Base-by-base conservation (phyloP, 1,140 invertebrate species). In the Drosophila navojoa region DNA sequence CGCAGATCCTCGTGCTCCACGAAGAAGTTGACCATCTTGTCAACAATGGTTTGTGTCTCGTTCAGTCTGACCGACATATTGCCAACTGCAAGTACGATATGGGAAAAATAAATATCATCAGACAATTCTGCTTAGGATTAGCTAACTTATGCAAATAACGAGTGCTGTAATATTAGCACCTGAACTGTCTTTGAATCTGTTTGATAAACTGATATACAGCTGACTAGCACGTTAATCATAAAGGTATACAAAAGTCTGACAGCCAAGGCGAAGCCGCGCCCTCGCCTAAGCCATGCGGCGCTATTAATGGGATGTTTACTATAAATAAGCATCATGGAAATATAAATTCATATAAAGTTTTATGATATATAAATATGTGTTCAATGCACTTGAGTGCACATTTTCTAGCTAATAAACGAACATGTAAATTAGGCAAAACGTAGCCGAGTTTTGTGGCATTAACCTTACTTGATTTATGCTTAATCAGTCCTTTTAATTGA, bases 1-100 rank as follows among this genome's bases (percentile, higher is more conserved):
- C 90, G 90, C 68, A 91, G 53, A 79, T 91, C 91, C 76, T 92
- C 91, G 68, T 92, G 90, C 67, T 91, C 90, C 62, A 92, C 91
- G 60, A 92, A 90, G 67, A 92, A 92, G 72, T 92, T 92, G 44
- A 92, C 91, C 81, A 92, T 87, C 6, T 78, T 78, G 69, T 92
- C 91, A 50, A 92, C 86, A 32, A 92, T 85, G 25, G 90, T 91
- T 44, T 85, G 78, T 27, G 90, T 89, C 54, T 91, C 90, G 63
- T 91, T 91, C 38, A 91, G 81, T 71, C 81, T 80, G 69, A 86
- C 66, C 68, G 86, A 84, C 86, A 90, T 90, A 54, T 71, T 66
- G 71, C 54, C 68, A 70, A 77, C 84, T 87, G 61, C 13, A 76
- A 73, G 54, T 38, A 55, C 10, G 64, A 66, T 45, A 67, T 22